Evolutionary conservation across 2,113 vertebrate species (phyloP).

Genomic region (Oncorhynchus gorbuscha): DNA sequence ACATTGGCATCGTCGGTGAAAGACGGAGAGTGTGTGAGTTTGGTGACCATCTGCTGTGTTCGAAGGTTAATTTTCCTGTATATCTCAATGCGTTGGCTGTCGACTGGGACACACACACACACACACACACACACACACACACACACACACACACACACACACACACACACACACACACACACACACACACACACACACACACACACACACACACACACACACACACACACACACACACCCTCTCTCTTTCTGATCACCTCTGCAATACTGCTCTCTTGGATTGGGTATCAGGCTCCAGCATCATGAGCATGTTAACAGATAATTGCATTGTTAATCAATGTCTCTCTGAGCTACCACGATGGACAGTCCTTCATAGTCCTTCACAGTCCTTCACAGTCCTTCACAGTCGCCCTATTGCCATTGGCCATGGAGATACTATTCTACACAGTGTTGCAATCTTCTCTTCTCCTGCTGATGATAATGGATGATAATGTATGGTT

Average conservation of each 20-base stretch:
- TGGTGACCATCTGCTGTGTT: neutral
- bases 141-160: too few species aligned
- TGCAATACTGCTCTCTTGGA: too few species aligned
- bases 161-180: too few species aligned
- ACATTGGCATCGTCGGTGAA: neutral
- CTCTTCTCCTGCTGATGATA: constrained; percentile 50
- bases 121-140: too few species aligned
- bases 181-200: too few species aligned
- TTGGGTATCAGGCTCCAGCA: neutral
- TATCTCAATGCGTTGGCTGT: too few species aligned
- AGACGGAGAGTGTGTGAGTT: neutral
- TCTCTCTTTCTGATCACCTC: neutral
- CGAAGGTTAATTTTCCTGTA: neutral
- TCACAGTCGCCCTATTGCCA: constrained; percentile 41
- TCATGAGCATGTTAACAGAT: constrained; percentile 68
- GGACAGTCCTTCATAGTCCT: constrained; percentile 55
- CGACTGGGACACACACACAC: too few species aligned
- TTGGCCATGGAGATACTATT: too few species aligned
- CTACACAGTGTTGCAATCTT: constrained; percentile 50
- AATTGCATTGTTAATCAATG: constrained; percentile 81
- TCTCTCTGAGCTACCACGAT: constrained; percentile 69
- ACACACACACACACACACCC: too few species aligned
- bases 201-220: too few species aligned
- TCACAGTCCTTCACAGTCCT: constrained; percentile 57
- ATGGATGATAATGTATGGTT: constrained; percentile 51